Conservation (phyloP, 2,888 invertebrate species). For the Acleris sparsana region DNA sequence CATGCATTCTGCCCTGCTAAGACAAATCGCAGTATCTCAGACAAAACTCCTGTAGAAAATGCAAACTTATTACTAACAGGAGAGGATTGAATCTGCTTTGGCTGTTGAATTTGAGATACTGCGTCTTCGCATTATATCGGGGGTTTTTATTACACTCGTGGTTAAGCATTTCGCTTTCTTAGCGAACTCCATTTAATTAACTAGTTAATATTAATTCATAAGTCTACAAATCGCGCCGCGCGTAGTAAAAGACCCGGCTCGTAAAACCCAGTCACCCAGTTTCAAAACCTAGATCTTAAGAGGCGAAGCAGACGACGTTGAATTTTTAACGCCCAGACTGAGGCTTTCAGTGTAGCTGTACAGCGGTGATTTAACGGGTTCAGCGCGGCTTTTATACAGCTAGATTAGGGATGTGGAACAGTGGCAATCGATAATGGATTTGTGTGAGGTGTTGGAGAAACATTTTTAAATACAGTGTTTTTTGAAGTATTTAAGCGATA, state of each 20-base stretch:
- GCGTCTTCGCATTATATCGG: too few species aligned
- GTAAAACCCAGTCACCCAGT: slow-evolving; percentile 30
- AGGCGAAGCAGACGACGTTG: slow-evolving; percentile 19
- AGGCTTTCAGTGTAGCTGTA: slow-evolving; percentile 15
- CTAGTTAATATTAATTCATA: too few species aligned
- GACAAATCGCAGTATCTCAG: too few species aligned
- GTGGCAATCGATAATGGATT: slow-evolving; percentile 19
- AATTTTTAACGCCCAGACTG: slow-evolving; percentile 25
- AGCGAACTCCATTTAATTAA: too few species aligned
- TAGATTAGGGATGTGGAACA: slow-evolving; percentile 19
- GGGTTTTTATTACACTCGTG: too few species aligned
- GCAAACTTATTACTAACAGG: too few species aligned
- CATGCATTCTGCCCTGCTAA: too few species aligned
- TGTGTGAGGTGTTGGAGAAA: background rate
- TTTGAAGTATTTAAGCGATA: too few species aligned
- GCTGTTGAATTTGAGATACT: too few species aligned
- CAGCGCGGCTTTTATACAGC: slow-evolving; percentile 19
- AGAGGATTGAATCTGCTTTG: too few species aligned
- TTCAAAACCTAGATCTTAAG: slow-evolving; percentile 14
- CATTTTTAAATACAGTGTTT: background rate
- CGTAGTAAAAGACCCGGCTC: background rate
- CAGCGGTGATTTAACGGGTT: background rate
- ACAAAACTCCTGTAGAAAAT: too few species aligned
- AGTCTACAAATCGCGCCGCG: background rate
- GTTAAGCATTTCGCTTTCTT: too few species aligned